These are phyloP conservation scores for Cotesia congregata DNA, from an alignment of 2,888 invertebrate species.

Conservation along the genomic window DNA sequence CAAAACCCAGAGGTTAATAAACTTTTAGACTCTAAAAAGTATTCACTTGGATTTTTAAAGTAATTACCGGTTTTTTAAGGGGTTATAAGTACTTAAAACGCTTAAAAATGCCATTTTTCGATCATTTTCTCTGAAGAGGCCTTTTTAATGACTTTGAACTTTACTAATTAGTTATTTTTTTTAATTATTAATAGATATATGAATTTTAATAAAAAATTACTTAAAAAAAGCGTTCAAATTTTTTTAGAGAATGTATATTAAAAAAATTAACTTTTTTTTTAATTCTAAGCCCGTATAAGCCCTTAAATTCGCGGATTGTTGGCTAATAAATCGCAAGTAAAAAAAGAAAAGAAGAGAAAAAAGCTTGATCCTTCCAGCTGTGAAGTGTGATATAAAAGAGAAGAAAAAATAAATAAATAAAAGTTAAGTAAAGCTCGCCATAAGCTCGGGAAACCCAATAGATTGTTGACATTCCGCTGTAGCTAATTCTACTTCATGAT, in stretches of 20 bases:
- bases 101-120: too few relatives aligned
- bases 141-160: too few relatives aligned
- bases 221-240: too few relatives aligned
- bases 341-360: background rate
- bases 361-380: background rate
- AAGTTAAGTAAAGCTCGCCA: constrained; percentile 16
- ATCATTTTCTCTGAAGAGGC: too few relatives aligned
- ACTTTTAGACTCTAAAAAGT: constrained; percentile 15
- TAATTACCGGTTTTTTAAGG: background rate
- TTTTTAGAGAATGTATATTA: too few relatives aligned
- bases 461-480: constrained; percentile 42
- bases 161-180: too few relatives aligned
- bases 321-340: too few relatives aligned
- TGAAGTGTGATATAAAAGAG: background rate
- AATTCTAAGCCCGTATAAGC: too few relatives aligned
- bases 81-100: background rate
- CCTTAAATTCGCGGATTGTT: too few relatives aligned
- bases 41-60: constrained; percentile 4
- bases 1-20: constrained; percentile 21
- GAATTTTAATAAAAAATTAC: too few relatives aligned
- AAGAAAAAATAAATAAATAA: constrained; percentile 12
- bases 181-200: too few relatives aligned
- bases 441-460: constrained; percentile 23
- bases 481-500: constrained; percentile 26
- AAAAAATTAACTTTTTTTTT: too few relatives aligned